These are phyloP conservation scores for Allolobophora icterica DNA, from an alignment of 2,888 invertebrate species.

Conservation along the genomic window DNA sequence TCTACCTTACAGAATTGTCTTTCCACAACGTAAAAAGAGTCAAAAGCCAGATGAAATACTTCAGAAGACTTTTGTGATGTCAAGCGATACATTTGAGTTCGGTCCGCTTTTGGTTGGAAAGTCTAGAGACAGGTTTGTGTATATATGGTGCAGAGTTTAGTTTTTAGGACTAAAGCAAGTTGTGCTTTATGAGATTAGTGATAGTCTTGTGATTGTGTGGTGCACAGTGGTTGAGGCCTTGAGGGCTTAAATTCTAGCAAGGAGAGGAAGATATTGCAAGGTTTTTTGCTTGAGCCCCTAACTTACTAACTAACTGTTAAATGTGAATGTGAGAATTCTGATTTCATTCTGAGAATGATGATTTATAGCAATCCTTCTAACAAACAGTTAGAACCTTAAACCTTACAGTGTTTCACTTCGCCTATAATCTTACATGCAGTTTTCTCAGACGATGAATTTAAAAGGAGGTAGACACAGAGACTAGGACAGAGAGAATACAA, in stretches of 20 bases:
- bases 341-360: too few species aligned
- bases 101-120: conserved; percentile 66
- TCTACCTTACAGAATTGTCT: conserved; percentile 60
- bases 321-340: too few species aligned
- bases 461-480: not conserved
- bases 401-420: not conserved
- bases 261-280: too few species aligned
- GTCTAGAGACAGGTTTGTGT: conserved; percentile 60
- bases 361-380: too few species aligned
- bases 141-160: not conserved
- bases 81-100: conserved; percentile 64
- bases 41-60: conserved; percentile 62
- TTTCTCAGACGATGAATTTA: not conserved
- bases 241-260: too few species aligned
- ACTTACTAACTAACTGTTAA: too few species aligned
- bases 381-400: not conserved
- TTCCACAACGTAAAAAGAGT: conserved; percentile 63
- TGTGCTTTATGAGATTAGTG: not conserved
- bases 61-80: conserved; percentile 63
- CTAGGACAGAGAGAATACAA: not conserved
- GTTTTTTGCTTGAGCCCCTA: too few species aligned
- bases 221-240: too few species aligned
- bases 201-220: not conserved
- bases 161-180: not conserved
- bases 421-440: too few species aligned